Base-by-base conservation (phyloP, 2,797 vertebrate species). In the Brachyalestes nurse region DNA sequence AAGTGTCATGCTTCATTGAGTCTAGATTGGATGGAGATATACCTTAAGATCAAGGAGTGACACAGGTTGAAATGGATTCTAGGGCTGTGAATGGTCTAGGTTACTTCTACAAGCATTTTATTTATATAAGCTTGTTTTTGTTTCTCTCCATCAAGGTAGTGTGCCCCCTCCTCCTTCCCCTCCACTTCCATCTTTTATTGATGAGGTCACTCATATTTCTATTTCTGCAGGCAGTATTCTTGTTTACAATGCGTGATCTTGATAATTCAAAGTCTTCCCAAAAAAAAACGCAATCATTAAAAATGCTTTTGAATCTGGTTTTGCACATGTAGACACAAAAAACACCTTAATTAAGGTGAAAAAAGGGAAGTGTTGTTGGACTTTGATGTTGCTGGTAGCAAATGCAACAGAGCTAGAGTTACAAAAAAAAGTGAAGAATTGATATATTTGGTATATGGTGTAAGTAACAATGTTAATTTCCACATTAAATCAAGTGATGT, bases 191-290 rank as follows among this genome's bases (percentile, higher is more conserved):
- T 86, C 78, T 86, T 85, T 88, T 87, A 88, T 85, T 88, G 73
- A 87, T 80, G 78, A 85, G 40, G 71, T 47, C 34, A 73, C 70
- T 83, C 73, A 75, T 86, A 80, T 85, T 79, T 79, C 72, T 76
- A 64, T 58, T 82, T 86, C 85, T 82, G 78, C 77, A 82, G 84
- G 77, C 84, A 80, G 62, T 61, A 78, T 65, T 84, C 72, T 83
- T 89, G 84, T 84, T 88, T 87, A 85, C 72, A 73, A 77, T 78
- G 83, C 79, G 62, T 58, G 66, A 82, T 82, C 79, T 88, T 78
- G 87, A 88, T 88, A 89, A 88, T 88, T 88, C 34, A 89, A 75
- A 65, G 17, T 10, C 34, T 12, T 21, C 60, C 84, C 84, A 78
- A 80, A 78, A 64, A 64, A 25, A 28, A 61, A 61, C n/a, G n/a